These are phyloP conservation scores for Eristalis pertinax DNA, from an alignment of 2,888 invertebrate genomes.

Conservation along the genomic window DNA sequence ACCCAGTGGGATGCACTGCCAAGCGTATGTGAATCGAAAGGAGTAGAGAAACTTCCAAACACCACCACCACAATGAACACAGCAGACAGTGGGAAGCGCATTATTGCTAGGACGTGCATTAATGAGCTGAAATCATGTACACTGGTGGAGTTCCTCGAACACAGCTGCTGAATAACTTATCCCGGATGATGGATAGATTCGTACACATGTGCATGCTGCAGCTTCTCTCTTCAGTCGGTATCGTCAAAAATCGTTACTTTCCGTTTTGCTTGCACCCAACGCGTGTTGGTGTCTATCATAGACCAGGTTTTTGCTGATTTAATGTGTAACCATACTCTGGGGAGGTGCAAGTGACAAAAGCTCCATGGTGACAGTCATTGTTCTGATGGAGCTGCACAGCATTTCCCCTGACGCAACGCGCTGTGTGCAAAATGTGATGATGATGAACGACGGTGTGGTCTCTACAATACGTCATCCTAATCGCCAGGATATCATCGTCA, in stretches of 20 bases:
- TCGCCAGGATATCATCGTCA: constrained; percentile 54
- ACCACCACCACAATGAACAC: not conserved
- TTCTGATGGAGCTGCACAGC: not conserved
- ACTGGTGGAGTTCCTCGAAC: constrained; percentile 34
- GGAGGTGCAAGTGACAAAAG: not conserved
- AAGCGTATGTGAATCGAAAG: not conserved
- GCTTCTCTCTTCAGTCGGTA: constrained; percentile 17
- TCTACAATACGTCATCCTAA: constrained; percentile 28
- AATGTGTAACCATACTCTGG: constrained; percentile 54
- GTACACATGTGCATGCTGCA: not conserved
- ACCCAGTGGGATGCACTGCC: constrained; percentile 54
- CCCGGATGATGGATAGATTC: constrained; percentile 47
- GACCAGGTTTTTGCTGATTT: constrained; percentile 46
- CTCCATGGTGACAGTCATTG: not conserved
- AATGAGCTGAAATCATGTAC: constrained; percentile 65
- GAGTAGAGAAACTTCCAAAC: not conserved
- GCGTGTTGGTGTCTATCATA: constrained; percentile 5
- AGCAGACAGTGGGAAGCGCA: not conserved
- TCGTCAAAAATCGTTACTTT: not conserved
- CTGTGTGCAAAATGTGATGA: constrained; percentile 59
- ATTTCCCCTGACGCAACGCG: constrained; percentile 27
- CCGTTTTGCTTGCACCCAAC: constrained; percentile 2
- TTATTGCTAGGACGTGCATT: constrained; percentile 53
- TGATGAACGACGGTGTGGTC: not conserved
- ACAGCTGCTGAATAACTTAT: constrained; percentile 40